A percentile compares a stretch with the other conserved stretches of the same genome.
phyloP scores from a whole-genome alignment of 2,113 vertebrate species.

The Caranx melampygus region DNA sequence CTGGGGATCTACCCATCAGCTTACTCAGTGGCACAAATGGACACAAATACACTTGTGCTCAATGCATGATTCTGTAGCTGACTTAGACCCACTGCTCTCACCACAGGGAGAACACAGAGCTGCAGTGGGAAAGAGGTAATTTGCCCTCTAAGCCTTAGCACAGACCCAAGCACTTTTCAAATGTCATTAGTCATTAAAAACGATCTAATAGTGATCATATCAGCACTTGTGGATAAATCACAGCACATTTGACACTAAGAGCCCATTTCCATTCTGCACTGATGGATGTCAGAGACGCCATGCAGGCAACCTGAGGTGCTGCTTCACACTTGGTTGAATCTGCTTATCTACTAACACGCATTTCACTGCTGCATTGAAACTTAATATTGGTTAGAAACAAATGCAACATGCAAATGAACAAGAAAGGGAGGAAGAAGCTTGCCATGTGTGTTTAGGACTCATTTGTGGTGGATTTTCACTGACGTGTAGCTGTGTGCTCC shows the following conservation, averaged over 20 bases:
- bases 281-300: slow-evolving; percentile 52
- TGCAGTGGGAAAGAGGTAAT: slow-evolving; percentile 39
- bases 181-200: slow-evolving; percentile 74
- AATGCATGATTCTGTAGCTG: slow-evolving; percentile 29
- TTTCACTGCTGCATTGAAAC: slow-evolving; percentile 13
- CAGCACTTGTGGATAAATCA: slow-evolving; percentile 62
- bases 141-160: slow-evolving; percentile 49
- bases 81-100: slow-evolving; percentile 54
- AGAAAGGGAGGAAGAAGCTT: not conserved
- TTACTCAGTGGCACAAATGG: slow-evolving; percentile 41
- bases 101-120: slow-evolving; percentile 39
- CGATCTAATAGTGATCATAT: slow-evolving; percentile 59
- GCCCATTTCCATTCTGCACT: slow-evolving; percentile 53
- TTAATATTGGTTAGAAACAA: slow-evolving; percentile 22
- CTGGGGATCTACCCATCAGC: slow-evolving; percentile 34
- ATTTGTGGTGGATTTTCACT: not conserved
- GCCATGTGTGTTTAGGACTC: not conserved
- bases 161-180: slow-evolving; percentile 66
- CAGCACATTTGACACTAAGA: slow-evolving; percentile 55
- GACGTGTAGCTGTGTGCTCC: not conserved
- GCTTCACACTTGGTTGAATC: slow-evolving; percentile 44
- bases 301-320: slow-evolving; percentile 28
- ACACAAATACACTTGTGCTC: slow-evolving; percentile 25
- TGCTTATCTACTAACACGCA: slow-evolving; percentile 37
- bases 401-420: slow-evolving; percentile 27